phyloP scores from a whole-genome alignment of 2,797 vertebrate species.

The Falco berigora region DNA sequence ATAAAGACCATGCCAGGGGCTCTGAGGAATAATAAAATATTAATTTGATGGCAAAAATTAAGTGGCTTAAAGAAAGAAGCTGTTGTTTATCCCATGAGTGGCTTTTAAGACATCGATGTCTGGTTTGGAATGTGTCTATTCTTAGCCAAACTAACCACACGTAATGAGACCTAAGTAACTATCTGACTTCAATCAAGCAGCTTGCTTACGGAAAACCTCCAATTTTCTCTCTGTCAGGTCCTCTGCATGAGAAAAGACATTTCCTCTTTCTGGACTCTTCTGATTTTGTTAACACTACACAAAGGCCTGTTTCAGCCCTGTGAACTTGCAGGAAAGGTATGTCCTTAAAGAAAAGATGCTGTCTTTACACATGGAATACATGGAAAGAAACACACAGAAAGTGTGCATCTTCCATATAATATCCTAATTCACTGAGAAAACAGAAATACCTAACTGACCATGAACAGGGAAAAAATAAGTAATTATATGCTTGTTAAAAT shows the following conservation, averaged over 20 bases:
- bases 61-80: conserved; percentile 77
- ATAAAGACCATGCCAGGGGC: conserved; percentile 75
- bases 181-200: conserved; percentile 14
- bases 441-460: neutral
- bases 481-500: neutral
- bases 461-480: neutral
- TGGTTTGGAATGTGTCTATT: conserved; percentile 70
- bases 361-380: neutral
- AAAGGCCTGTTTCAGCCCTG: neutral
- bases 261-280: neutral
- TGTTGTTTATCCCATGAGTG: conserved; percentile 78
- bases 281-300: conserved; percentile 1
- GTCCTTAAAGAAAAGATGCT: neutral
- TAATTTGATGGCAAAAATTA: conserved; percentile 84
- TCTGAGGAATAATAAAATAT: conserved; percentile 84
- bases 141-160: conserved; percentile 68
- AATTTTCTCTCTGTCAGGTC: neutral
- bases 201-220: conserved; percentile 41
- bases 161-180: conserved; percentile 82
- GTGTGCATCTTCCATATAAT: neutral
- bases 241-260: neutral
- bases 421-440: neutral
- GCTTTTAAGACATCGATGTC: conserved; percentile 76
- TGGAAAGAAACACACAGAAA: neutral
- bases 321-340: neutral